Base-by-base conservation (phyloP, 2,113 vertebrate genomes). In the Otis tarda region DNA sequence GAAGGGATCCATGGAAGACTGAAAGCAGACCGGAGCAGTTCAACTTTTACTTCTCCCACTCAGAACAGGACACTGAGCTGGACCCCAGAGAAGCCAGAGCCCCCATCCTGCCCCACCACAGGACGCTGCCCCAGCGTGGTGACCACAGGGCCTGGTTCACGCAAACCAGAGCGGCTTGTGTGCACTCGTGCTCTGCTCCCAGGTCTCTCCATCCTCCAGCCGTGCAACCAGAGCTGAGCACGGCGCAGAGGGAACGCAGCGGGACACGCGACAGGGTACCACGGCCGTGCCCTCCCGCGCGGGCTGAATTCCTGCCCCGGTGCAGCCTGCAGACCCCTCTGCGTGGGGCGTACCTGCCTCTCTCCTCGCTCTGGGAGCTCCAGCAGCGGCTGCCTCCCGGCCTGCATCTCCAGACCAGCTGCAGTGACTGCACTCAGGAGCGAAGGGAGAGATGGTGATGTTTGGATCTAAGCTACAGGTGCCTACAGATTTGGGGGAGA, bases 341-440 rank as follows among this genome's bases (percentile, higher is more conserved):
- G 24, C 0, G 0, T 15, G 31, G 27, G 47, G 19, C 0, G 0
- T 19, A 10, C 2, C 9, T 31, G 50, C 27, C 16, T 57, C 53
- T 30, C 37, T 33, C 39, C 30, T 53, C 27, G 8, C 27, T 9
- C 17, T 43, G 28, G 45, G 30, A 49, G n/a, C 60, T 61, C 41
- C 60, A n/a, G 49, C 73, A 87, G 50, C n/a, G 27, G 55, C 35
- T 3, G 0, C 15, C 28, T 55, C 39, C 50, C 60, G 31, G 4
- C 49, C 27, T 55, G 39, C 31, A 33, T 25, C 47, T 71, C 59
- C 70, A 45, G 57, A 49, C 31, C 74, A 71, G 49, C n/a, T n/a
- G 14, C 50, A 19, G 27, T 31, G 64, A 20, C 31, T 41, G 28
- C 1, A 0, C 33, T 28, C 30, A 16, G 59, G 21, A 77, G 56